phyloP scores from a whole-genome alignment of 2,797 vertebrate species.

The Thaleichthys pacificus region DNA sequence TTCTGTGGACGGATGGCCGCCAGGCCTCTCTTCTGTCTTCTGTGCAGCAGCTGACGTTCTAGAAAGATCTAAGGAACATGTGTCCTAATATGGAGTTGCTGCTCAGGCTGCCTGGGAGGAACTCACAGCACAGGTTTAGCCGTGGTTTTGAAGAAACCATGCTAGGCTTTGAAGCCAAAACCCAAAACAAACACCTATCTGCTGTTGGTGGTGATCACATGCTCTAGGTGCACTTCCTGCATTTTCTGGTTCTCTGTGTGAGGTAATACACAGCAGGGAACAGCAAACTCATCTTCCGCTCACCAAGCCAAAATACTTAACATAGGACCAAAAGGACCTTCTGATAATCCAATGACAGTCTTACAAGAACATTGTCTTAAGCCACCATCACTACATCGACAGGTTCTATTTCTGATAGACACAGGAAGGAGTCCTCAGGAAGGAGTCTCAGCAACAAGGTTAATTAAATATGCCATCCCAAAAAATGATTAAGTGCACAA shows the following conservation, averaged over 20 bases:
- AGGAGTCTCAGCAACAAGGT: constrained; percentile 50
- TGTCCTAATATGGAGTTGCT: constrained; percentile 34
- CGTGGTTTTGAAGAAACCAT: background rate
- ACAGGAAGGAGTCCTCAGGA: constrained; percentile 33
- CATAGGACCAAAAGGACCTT: background rate
- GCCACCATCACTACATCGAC: background rate
- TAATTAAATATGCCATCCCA: constrained; percentile 57
- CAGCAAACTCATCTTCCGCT: background rate
- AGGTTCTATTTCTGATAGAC: constrained; percentile 5
- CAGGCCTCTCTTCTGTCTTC: constrained; percentile 39
- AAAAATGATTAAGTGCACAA: constrained; percentile 60
- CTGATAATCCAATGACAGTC: background rate
- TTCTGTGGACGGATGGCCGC: constrained; percentile 52
- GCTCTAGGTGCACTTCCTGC: constrained; percentile 1
- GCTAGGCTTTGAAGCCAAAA: background rate
- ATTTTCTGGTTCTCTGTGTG: background rate
- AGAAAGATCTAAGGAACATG: constrained; percentile 30
- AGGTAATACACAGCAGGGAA: background rate
- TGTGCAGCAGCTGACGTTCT: constrained; percentile 26
- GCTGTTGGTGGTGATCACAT: background rate
- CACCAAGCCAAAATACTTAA: background rate
- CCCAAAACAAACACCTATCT: background rate
- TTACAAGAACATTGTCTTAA: background rate
- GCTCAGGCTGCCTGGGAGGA: background rate
- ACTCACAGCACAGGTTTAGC: background rate